phyloP scores from a whole-genome alignment of 2,113 vertebrate genomes.

The Pseudonaja textilis region DNA sequence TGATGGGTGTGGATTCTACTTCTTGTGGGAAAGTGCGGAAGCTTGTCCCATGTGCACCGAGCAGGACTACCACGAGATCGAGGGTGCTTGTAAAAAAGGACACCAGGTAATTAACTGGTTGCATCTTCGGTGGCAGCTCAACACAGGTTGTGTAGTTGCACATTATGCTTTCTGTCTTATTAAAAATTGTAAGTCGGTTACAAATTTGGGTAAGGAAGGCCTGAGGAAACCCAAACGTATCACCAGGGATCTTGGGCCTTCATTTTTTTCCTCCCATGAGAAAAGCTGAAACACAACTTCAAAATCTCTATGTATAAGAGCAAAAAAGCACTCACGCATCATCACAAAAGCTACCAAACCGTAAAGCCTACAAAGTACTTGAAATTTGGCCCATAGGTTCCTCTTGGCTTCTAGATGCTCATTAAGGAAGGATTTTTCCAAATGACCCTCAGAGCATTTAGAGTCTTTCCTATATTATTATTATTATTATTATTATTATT shows the following conservation, averaged over 20 bases:
- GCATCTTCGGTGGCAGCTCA: not conserved
- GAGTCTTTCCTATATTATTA: too few species aligned
- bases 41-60: conserved; percentile 91
- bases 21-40: conserved; percentile 91
- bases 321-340: too few species aligned
- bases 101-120: conserved; percentile 76
- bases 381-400: too few species aligned
- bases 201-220: not conserved
- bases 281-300: not conserved
- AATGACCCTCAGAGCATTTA: too few species aligned
- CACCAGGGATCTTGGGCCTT: not conserved
- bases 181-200: not conserved
- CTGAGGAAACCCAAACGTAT: not conserved
- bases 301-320: not conserved
- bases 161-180: not conserved
- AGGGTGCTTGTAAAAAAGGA: conserved; percentile 89
- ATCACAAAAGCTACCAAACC: too few species aligned
- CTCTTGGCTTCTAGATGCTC: too few species aligned
- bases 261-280: not conserved
- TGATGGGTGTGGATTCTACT: conserved; percentile 90
- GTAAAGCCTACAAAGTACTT: too few species aligned
- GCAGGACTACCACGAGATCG: conserved; percentile 89
- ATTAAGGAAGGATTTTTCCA: too few species aligned
- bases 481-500: too few species aligned
- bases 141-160: not conserved